Evolutionary conservation across 2,888 invertebrate genomes (phyloP).

Genomic region (Alviniconcha strummeri): DNA sequence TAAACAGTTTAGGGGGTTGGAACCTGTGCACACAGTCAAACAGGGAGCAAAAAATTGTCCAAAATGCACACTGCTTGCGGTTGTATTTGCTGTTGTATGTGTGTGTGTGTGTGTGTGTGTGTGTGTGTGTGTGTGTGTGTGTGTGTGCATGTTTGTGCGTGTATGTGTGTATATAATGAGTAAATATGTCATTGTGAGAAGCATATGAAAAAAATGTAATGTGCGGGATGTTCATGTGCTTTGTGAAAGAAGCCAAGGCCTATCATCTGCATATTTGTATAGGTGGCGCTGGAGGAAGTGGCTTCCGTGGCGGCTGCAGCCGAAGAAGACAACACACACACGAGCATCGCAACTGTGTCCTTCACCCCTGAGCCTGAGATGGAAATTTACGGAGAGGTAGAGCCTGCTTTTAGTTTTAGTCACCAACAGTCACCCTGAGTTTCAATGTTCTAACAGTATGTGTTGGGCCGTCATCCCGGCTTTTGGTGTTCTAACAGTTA

Average conservation of each 20-base stretch:
- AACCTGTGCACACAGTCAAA: too few species aligned
- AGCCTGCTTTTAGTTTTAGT: background rate
- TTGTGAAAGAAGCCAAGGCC: too few species aligned
- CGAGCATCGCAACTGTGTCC: conserved; percentile 62
- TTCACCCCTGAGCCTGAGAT: conserved; percentile 66
- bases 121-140: background rate
- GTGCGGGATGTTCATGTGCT: too few species aligned
- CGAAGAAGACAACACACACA: conserved; percentile 43
- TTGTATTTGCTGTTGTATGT: background rate
- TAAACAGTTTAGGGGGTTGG: too few species aligned
- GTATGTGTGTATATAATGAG: background rate
- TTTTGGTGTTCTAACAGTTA: too few species aligned
- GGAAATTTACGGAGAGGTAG: conserved; percentile 69
- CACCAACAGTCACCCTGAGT: too few species aligned
- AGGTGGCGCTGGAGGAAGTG: conserved; percentile 13
- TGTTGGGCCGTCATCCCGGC: too few species aligned
- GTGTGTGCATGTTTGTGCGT: too few species aligned
- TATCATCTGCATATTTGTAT: background rate
- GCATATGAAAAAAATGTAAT: too few species aligned
- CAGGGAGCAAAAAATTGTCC: too few species aligned
- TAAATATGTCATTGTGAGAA: background rate
- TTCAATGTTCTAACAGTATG: too few species aligned
- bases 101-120: background rate
- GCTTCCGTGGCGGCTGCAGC: conserved; percentile 35
- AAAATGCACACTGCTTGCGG: background rate